phyloP scores from a whole-genome alignment of 1,140 invertebrate genomes.

The Lerema accius region DNA sequence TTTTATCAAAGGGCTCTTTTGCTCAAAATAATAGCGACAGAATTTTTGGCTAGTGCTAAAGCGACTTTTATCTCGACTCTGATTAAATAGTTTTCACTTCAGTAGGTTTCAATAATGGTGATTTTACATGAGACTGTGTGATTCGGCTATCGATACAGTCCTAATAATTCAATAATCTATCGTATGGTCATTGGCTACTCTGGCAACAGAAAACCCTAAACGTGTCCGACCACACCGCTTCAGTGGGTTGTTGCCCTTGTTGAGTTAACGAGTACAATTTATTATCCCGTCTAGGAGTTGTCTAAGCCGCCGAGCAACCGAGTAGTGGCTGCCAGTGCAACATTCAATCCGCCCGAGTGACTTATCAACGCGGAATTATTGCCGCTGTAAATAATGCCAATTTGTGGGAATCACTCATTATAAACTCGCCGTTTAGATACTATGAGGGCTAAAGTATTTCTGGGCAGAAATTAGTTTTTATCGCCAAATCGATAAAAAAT shows the following conservation, averaged over 20 bases:
- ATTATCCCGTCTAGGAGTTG: conserved; percentile 8
- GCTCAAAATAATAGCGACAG: too few species aligned
- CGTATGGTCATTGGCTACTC: neutral
- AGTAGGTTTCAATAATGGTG: too few species aligned
- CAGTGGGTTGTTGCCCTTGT: neutral
- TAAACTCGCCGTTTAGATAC: neutral
- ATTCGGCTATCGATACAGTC: too few species aligned
- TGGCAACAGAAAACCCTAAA: neutral
- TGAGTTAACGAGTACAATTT: neutral
- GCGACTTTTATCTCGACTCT: too few species aligned
- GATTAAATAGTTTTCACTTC: too few species aligned
- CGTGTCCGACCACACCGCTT: conserved; percentile 8
- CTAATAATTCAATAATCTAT: too few species aligned
- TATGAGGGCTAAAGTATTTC: neutral
- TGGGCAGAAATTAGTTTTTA: too few species aligned
- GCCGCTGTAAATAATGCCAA: neutral
- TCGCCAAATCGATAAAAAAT: too few species aligned
- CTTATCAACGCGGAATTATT: neutral
- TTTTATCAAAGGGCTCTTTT: too few species aligned
- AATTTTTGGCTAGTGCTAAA: too few species aligned
- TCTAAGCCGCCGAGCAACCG: conserved; percentile 3
- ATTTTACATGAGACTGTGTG: too few species aligned
- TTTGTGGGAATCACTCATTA: neutral
- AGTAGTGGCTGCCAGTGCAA: neutral
- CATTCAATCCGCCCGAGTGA: neutral